Evolutionary conservation across 2,888 invertebrate species (phyloP).

Genomic region (Drosophila picticornis): DNA sequence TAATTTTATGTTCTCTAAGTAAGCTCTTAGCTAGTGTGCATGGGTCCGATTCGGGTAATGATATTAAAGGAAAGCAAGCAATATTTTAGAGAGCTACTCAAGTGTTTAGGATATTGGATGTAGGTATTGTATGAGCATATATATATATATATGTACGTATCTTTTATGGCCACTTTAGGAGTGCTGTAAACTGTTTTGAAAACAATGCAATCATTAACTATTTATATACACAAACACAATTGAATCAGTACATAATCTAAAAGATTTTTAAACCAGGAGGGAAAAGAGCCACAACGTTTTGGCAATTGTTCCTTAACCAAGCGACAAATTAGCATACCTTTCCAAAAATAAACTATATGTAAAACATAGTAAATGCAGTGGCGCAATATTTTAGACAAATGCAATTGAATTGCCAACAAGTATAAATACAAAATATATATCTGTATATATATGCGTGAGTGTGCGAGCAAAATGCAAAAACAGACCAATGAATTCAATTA

Average conservation of each 20-base stretch:
- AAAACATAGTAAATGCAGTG: conserved; percentile 22
- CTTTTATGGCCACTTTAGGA: conserved; percentile 51
- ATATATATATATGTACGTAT: conserved; percentile 26
- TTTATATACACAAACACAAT: conserved; percentile 12
- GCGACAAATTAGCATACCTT: conserved; percentile 47
- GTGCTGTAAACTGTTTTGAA: conserved; percentile 24
- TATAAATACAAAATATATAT: conserved; percentile 12
- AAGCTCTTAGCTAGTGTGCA: conserved; percentile 38
- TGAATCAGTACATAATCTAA: conserved; percentile 20
- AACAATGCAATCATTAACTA: conserved; percentile 46
- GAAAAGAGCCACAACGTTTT: conserved; percentile 12
- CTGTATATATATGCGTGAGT: neutral
- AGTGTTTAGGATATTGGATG: conserved; percentile 39
- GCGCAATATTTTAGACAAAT: conserved; percentile 47
- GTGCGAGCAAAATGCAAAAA: conserved; percentile 9
- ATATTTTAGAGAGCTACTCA: conserved; percentile 63
- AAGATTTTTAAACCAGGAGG: conserved; percentile 23
- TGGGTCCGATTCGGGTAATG: conserved; percentile 15
- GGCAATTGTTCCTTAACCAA: conserved; percentile 27
- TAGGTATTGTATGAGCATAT: conserved; percentile 30
- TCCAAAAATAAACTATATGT: conserved; percentile 30
- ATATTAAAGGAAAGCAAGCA: conserved; percentile 60
- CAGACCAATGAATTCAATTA: conserved; percentile 51
- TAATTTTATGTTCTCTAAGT: conserved; percentile 13
- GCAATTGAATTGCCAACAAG: conserved; percentile 57